These are phyloP conservation scores for Catocala nupta DNA, from an alignment of 2,888 invertebrate species.

Conservation along the genomic window DNA sequence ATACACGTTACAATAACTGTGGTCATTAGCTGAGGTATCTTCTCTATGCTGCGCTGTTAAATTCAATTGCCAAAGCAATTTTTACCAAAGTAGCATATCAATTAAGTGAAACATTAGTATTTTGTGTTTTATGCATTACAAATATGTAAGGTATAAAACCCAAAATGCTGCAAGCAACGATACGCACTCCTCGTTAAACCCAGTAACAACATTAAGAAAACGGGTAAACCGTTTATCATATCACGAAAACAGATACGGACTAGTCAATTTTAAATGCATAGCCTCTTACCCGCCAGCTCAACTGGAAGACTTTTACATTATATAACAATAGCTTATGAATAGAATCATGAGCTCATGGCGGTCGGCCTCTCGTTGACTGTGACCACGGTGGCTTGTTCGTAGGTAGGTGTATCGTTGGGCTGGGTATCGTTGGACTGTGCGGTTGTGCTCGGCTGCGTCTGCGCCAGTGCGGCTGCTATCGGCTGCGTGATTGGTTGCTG, in stretches of 20 bases:
- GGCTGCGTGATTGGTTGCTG: conserved; percentile 79
- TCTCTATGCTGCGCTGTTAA: conserved; percentile 10
- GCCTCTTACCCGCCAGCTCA: conserved; percentile 50
- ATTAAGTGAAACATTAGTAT: background rate
- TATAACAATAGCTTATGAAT: conserved; percentile 27
- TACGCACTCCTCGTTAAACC: background rate
- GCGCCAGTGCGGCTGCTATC: conserved; percentile 72
- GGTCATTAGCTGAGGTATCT: conserved; percentile 5
- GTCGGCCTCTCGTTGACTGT: conserved; percentile 58
- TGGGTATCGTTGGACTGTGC: conserved; percentile 30
- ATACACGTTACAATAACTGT: conserved; percentile 21
- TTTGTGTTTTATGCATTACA: too few species aligned
- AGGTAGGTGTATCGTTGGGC: conserved; percentile 29
- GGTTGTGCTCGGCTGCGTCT: conserved; percentile 31
- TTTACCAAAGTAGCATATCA: background rate
- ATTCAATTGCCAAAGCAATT: background rate
- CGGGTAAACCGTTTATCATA: conserved; percentile 19
- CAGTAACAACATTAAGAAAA: conserved; percentile 12
- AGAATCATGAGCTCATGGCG: conserved; percentile 59
- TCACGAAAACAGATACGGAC: conserved; percentile 50
- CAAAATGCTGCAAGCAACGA: too few species aligned
- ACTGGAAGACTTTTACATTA: conserved; percentile 56
- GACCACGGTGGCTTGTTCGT: conserved; percentile 23
- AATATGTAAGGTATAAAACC: too few species aligned
- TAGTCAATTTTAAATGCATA: conserved; percentile 58